These are phyloP conservation scores for Ctenopoma kingsleyae DNA, from an alignment of 2,797 vertebrate species.

Conservation along the genomic window DNA sequence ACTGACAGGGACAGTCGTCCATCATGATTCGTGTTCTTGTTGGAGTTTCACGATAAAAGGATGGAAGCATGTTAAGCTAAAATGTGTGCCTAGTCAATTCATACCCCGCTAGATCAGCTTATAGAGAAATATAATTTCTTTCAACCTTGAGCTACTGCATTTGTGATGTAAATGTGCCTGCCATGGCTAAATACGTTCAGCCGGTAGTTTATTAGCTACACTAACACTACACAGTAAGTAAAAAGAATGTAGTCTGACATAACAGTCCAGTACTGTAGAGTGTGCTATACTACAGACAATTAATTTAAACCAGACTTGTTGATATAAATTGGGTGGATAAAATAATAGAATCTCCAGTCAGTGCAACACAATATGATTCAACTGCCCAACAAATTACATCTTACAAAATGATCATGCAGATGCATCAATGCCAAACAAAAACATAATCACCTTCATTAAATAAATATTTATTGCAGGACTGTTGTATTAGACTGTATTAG, in stretches of 20 bases:
- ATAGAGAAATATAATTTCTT: conserved; percentile 42
- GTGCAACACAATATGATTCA: too few relatives aligned
- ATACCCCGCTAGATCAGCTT: conserved; percentile 20
- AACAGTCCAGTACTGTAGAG: background rate
- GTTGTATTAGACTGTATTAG: too few relatives aligned
- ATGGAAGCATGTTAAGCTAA: conserved; percentile 31
- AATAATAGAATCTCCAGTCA: too few relatives aligned
- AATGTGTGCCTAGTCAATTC: conserved; percentile 38
- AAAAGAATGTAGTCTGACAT: background rate
- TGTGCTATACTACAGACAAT: background rate
- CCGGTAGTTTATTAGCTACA: background rate
- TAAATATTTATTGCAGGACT: too few relatives aligned
- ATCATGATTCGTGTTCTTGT: conserved; percentile 50
- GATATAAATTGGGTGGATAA: too few relatives aligned
- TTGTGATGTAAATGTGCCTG: conserved; percentile 22
- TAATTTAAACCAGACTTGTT: background rate
- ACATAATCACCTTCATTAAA: too few relatives aligned
- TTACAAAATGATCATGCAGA: too few relatives aligned
- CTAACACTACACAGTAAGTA: background rate
- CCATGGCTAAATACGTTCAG: background rate
- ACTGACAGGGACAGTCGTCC: conserved; percentile 36
- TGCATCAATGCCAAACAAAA: too few relatives aligned
- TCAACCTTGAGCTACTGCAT: conserved; percentile 32
- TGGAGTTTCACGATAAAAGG: conserved; percentile 34
- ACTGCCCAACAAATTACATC: too few relatives aligned